Base-by-base conservation (phyloP, 92 coral and sea anemone genomes). In the Bergia puertoricense region DNA sequence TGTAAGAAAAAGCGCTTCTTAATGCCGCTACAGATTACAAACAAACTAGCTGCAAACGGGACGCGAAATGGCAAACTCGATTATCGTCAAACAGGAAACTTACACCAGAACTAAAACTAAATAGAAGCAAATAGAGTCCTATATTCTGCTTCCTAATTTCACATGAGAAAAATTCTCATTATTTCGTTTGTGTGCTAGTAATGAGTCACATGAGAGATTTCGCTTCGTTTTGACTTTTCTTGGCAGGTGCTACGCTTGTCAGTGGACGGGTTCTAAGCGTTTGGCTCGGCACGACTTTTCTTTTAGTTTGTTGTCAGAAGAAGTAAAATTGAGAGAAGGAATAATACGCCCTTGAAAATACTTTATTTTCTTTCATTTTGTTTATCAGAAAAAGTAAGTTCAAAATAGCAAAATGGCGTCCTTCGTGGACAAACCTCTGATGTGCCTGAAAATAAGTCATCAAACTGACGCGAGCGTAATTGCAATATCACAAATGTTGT, bases 21-120 rank as follows among this genome's bases (percentile, higher is more conserved):
- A n/a, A 84, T 46, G 87, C 87, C 45, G 45, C 87, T 84, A 20
- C n/a, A 84, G 18, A 46, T 84, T 48, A 23, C 87, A 84, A 72
- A 82, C 86, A 82, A 82, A 83, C 65, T 44, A 44, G 41, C 86
- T 68, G 65, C 42, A 69, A 83, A 84, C 79, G 42, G 42, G 44
- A 15, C 46, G 77, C 74, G 76, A 79, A 71, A 71, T 30, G 30
- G 23, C 79, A 84, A 84, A 84, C 68, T 69, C 54, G 75, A 84
- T 84, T 84, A 84, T 71, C 75, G 44, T 84, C 15, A n/a, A 66
- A 84, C 71, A 48, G 77, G 51, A 45, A 45, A 30, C 30, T 84
- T 84, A 36, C 51, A 44, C 16, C 44, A 46, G 30, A 50, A n/a
- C 76, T 0, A 43, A 51, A 72, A 84, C 39, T 20, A 4, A 20